Evolutionary conservation across 2,888 invertebrate species (phyloP).

Genomic region (Keiferia lycopersicella): DNA sequence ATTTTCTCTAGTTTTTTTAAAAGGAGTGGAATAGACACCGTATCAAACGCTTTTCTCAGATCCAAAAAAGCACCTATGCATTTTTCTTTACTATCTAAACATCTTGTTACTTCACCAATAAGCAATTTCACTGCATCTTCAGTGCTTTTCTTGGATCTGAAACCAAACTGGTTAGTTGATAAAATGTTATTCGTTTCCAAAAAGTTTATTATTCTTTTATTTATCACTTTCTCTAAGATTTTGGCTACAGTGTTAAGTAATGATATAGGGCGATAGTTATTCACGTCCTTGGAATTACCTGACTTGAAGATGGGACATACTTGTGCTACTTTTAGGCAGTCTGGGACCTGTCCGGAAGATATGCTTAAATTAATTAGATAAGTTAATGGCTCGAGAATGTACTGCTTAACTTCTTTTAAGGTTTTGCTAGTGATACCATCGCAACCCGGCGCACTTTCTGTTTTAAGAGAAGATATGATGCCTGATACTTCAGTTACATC

Average conservation of each 20-base stretch:
- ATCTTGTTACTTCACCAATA: not conserved
- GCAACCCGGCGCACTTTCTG: not conserved
- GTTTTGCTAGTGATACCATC: not conserved
- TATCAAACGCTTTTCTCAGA: too few relatives aligned
- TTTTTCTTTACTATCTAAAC: too few relatives aligned
- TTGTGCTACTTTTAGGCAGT: constrained; percentile 4
- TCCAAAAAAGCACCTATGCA: too few relatives aligned
- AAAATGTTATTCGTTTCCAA: constrained; percentile 7
- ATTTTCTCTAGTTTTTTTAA: too few relatives aligned
- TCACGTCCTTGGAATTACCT: not conserved
- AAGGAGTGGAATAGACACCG: too few relatives aligned
- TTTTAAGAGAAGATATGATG: not conserved
- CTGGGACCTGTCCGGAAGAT: not conserved
- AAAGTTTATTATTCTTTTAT: constrained; percentile 1
- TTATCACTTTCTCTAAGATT: constrained; percentile 9
- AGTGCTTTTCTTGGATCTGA: not conserved
- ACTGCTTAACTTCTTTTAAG: not conserved
- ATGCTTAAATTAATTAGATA: constrained; percentile 11
- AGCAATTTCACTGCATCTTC: constrained; percentile 12
- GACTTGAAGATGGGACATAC: constrained; percentile 6
- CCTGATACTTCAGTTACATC: not conserved
- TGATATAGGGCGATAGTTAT: constrained; percentile 10
- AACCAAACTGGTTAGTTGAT: constrained; percentile 15
- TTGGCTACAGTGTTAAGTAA: not conserved
- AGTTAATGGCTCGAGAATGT: not conserved